Conservation (phyloP, 2,113 vertebrate species). For the Pimephales promelas region DNA sequence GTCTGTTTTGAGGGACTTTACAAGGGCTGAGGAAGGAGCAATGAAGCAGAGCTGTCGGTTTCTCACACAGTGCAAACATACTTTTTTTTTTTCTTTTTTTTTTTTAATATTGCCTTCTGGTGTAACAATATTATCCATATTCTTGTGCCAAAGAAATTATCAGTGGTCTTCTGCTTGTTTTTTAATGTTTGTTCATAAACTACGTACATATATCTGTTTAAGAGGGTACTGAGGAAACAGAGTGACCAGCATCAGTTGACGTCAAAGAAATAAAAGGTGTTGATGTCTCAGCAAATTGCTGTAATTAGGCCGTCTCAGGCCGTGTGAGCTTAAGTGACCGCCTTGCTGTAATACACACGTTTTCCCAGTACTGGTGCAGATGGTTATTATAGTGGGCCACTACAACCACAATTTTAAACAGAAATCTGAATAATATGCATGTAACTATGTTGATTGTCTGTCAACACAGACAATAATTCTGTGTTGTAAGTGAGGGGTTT, state of each 20-base stretch:
- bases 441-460: background rate
- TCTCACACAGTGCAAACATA: background rate
- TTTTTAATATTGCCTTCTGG: background rate
- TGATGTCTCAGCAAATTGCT: slow-evolving; percentile 15
- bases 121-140: background rate
- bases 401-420: background rate
- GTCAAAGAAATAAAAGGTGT: background rate
- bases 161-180: background rate
- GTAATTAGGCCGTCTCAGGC: background rate
- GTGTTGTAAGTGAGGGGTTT: background rate
- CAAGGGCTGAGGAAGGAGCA: slow-evolving; percentile 35
- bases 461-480: too few species aligned
- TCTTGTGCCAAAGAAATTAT: background rate
- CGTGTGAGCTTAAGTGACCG: background rate
- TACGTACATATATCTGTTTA: background rate
- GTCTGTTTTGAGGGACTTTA: slow-evolving; percentile 56
- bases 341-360: background rate
- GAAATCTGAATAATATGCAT: background rate
- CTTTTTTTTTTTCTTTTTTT: slow-evolving; percentile 2
- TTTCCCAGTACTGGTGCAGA: background rate
- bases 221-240: background rate
- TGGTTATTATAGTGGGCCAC: background rate
- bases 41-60: background rate
- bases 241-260: background rate
- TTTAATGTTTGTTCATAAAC: background rate